Percentiles rank a stretch among this genome's conserved stretches.
Conservation (phyloP, 2,888 invertebrate genomes). For the Brachycybe producta region DNA sequence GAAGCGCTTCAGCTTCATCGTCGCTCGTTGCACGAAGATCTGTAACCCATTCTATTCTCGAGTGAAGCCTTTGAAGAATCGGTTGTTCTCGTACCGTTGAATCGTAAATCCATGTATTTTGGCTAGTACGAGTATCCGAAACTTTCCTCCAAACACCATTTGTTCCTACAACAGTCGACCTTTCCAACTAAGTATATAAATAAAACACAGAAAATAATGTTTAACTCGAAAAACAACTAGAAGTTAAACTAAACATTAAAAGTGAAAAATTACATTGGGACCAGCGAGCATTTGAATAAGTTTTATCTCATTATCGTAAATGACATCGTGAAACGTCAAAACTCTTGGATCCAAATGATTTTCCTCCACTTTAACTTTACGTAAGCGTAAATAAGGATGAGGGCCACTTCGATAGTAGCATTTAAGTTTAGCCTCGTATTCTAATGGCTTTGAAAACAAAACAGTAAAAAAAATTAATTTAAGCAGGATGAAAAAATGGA, state of each 20-base stretch:
- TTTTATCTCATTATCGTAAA: constrained; percentile 26
- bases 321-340: constrained; percentile 28
- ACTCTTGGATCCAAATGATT: constrained; percentile 26
- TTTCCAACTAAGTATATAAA: constrained; percentile 7
- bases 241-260: not conserved
- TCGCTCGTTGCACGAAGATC: constrained; percentile 27
- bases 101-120: constrained; percentile 32
- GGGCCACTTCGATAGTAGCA: constrained; percentile 26
- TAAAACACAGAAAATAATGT: not conserved
- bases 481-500: not conserved
- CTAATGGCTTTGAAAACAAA: not conserved
- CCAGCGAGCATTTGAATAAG: constrained; percentile 24
- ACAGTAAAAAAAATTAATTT: not conserved
- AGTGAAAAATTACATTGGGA: constrained; percentile 23
- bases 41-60: constrained; percentile 27
- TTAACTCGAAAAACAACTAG: not conserved
- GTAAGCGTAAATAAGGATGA: constrained; percentile 25
- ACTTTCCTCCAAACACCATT: constrained; percentile 28
- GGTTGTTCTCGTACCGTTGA: constrained; percentile 22
- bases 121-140: constrained; percentile 30
- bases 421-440: constrained; percentile 23
- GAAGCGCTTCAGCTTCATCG: constrained; percentile 28
- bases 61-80: constrained; percentile 24
- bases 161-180: constrained; percentile 21
- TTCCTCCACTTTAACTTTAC: constrained; percentile 29